A percentile compares a stretch with the other conserved stretches of the same genome.
Evolutionary conservation across 2,888 invertebrate species (phyloP).

Genomic region (Ennomos erosarius): DNA sequence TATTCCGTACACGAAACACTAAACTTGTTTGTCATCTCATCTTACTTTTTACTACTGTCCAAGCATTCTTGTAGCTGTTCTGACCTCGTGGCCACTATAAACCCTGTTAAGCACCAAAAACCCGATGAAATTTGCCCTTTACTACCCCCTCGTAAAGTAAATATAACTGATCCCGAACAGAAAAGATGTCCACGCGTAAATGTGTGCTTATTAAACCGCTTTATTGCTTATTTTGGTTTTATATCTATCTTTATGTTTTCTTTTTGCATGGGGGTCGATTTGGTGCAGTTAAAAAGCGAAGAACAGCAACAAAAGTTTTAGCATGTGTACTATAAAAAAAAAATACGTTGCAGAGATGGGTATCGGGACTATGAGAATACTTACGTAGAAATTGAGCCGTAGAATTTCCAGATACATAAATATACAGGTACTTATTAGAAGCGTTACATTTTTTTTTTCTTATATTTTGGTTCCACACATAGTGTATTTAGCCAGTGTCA

Average conservation of each 20-base stretch:
- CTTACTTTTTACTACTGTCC: constrained; percentile 36
- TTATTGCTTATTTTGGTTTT: constrained; percentile 66
- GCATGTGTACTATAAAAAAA: too few relatives aligned
- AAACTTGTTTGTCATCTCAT: constrained; percentile 39
- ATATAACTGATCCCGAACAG: constrained; percentile 62
- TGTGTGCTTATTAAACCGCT: constrained; percentile 66
- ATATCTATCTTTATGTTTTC: constrained; percentile 51
- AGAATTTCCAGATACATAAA: too few relatives aligned
- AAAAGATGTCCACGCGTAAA: constrained; percentile 61
- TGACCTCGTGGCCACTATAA: constrained; percentile 40
- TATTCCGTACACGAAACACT: constrained; percentile 27
- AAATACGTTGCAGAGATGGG: too few relatives aligned
- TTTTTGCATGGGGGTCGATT: constrained; percentile 30
- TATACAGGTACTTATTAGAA: too few relatives aligned
- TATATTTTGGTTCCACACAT: too few relatives aligned
- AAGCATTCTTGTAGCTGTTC: constrained; percentile 33
- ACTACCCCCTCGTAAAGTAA: constrained; percentile 68
- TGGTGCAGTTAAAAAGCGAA: too few relatives aligned
- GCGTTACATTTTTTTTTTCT: too few relatives aligned
- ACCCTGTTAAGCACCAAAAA: constrained; percentile 48
- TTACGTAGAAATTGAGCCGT: too few relatives aligned
- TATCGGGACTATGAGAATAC: too few relatives aligned
- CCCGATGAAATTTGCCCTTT: constrained; percentile 58
- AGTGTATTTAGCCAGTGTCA: too few relatives aligned
- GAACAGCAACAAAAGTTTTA: constrained; percentile 2